Percentiles rank a stretch among this genome's conserved stretches.
Evolutionary conservation across 2,888 invertebrate genomes (phyloP).

Genomic region (Callyntrura sp.): DNA sequence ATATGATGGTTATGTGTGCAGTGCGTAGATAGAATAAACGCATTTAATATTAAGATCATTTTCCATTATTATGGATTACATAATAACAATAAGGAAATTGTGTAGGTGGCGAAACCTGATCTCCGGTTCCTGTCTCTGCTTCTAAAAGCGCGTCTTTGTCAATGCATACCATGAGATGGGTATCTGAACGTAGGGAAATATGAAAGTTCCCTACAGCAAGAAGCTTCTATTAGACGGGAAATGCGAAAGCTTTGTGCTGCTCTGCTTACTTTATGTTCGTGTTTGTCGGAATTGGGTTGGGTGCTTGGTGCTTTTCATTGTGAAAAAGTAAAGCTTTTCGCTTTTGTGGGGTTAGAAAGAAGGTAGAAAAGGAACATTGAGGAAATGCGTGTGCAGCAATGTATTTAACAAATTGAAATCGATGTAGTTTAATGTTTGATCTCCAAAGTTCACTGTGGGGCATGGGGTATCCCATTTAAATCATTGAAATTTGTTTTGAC

Average conservation of each 20-base stretch:
- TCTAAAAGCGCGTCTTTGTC: not conserved
- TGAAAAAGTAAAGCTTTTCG: not conserved
- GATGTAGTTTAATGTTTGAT: no score
- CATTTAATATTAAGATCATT: not conserved
- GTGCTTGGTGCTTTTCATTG: not conserved
- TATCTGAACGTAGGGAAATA: no score
- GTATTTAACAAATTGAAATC: no score
- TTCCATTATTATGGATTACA: not conserved
- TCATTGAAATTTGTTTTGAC: no score
- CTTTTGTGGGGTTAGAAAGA: not conserved
- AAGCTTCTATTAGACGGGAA: no score
- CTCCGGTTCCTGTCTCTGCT: slow-evolving; percentile 25
- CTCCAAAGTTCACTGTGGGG: no score
- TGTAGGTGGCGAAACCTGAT: slow-evolving; percentile 55
- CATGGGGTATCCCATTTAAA: no score
- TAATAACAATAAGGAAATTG: slow-evolving; percentile 18
- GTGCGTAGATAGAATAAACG: not conserved
- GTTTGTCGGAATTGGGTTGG: not conserved
- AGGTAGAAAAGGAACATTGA: no score
- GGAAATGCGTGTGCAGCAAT: no score
- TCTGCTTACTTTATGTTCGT: not conserved
- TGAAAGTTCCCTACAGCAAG: no score
- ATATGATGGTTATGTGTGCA: not conserved
- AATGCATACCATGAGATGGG: not conserved
- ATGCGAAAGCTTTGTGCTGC: not conserved